phyloP scores from a whole-genome alignment of 2,888 invertebrate genomes.

The Rhingia campestris region DNA sequence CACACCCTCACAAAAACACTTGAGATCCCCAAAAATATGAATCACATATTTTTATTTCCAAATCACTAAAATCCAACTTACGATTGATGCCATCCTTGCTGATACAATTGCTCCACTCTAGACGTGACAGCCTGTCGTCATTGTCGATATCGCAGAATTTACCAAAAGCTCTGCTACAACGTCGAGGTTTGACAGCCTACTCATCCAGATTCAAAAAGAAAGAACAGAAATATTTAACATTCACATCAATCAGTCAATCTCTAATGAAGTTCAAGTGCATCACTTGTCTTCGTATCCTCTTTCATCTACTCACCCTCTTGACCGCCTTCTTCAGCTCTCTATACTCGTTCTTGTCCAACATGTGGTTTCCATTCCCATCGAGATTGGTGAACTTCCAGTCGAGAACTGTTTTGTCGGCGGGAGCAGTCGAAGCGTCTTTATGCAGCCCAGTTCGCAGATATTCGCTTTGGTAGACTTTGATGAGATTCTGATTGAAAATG shows the following conservation, averaged over 20 bases:
- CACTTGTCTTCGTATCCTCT: background rate
- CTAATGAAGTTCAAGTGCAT: conserved; percentile 44
- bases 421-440: conserved; percentile 71
- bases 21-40: conserved; percentile 20
- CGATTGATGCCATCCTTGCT: conserved; percentile 91
- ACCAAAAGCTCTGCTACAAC: conserved; percentile 94
- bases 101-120: conserved; percentile 94
- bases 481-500: conserved; percentile 92
- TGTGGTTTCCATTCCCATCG: conserved; percentile 90
- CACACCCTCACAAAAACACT: conserved; percentile 15
- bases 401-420: conserved; percentile 85
- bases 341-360: conserved; percentile 92
- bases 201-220: background rate
- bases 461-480: conserved; percentile 93
- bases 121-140: conserved; percentile 89
- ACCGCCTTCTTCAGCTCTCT: conserved; percentile 91
- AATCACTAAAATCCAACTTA: conserved; percentile 84
- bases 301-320: conserved; percentile 86
- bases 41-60: background rate
- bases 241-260: conserved; percentile 24
- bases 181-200: conserved; percentile 92
- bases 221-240: conserved; percentile 20
- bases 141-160: conserved; percentile 93
- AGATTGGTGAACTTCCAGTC: conserved; percentile 95
- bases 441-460: conserved; percentile 83